phyloP scores from a whole-genome alignment of 2,113 vertebrate species.

The Phoenicopterus ruber region DNA sequence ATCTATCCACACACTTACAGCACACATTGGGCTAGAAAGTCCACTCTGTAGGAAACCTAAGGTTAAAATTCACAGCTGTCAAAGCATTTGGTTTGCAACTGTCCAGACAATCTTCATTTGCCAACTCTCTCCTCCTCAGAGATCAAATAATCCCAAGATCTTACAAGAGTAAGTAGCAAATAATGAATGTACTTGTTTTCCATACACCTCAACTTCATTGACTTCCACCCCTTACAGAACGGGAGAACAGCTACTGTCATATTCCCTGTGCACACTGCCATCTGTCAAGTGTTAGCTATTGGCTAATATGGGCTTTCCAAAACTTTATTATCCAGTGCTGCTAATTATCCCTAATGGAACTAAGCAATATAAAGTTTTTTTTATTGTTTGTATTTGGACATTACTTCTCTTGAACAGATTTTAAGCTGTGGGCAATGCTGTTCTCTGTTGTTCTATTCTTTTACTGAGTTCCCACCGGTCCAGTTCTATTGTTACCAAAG shows the following conservation, averaged over 20 bases:
- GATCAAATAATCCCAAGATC: not conserved
- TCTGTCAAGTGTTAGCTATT: constrained; percentile 23
- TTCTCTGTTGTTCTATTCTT: not conserved
- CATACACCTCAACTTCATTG: not conserved
- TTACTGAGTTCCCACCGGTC: not conserved
- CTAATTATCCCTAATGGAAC: constrained; percentile 13
- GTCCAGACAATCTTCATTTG: not conserved
- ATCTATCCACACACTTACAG: not conserved
- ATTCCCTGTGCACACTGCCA: not conserved
- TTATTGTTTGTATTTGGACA: not conserved
- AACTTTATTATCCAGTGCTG: constrained; percentile 28
- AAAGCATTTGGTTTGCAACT: not conserved
- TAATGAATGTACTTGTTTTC: not conserved
- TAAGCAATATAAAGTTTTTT: not conserved
- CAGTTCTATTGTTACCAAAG: not conserved
- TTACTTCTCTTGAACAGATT: constrained; percentile 55
- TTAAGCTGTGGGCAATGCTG: constrained; percentile 31
- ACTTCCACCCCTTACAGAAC: not conserved
- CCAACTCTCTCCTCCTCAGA: not conserved
- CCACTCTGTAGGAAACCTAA: not conserved
- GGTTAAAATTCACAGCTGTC: not conserved
- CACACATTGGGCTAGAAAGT: not conserved
- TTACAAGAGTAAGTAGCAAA: not conserved
- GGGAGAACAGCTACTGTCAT: not conserved
- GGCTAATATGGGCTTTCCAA: not conserved